Evolutionary conservation across 1,140 invertebrate species (phyloP).

Genomic region (Sesamia nonagrioides): DNA sequence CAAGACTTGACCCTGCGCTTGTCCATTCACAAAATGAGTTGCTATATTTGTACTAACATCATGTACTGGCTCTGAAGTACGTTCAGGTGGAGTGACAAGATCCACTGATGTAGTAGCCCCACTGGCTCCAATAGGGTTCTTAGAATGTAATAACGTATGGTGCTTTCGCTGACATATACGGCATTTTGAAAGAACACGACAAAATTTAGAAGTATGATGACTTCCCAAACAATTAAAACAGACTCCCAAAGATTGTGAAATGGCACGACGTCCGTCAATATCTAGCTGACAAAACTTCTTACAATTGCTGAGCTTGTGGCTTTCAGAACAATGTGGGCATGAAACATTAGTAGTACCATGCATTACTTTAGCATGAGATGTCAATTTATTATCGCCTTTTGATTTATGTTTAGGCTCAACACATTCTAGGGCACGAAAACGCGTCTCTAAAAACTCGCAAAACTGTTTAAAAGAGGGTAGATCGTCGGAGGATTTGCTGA

Average conservation of each 20-base stretch:
- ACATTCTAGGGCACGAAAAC: slow-evolving; percentile 29
- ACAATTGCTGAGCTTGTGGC: slow-evolving; percentile 3
- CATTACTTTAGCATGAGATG: slow-evolving; percentile 15
- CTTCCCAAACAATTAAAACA: slow-evolving; percentile 37
- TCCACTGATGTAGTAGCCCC: background rate
- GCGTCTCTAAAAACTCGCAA: slow-evolving; percentile 33
- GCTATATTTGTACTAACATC: slow-evolving; percentile 17
- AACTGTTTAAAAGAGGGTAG: background rate
- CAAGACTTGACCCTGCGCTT: slow-evolving; percentile 7
- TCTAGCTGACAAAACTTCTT: slow-evolving; percentile 29
- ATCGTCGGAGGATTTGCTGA: too few relatives aligned
- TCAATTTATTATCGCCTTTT: background rate
- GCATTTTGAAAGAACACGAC: background rate
- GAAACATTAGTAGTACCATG: background rate
- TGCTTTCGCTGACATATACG: slow-evolving; percentile 1
- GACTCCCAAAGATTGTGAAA: slow-evolving; percentile 4
- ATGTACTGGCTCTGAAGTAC: slow-evolving; percentile 7
- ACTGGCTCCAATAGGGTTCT: background rate
- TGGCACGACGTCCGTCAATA: background rate
- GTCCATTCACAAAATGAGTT: slow-evolving; percentile 15
- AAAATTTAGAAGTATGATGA: slow-evolving; percentile 6
- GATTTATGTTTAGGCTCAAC: slow-evolving; percentile 6
- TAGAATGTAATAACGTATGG: slow-evolving; percentile 1
- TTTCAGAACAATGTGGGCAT: slow-evolving; percentile 25
- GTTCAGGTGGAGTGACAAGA: background rate